Conservation (phyloP, 1,140 invertebrate species). For the Pantala flavescens region DNA sequence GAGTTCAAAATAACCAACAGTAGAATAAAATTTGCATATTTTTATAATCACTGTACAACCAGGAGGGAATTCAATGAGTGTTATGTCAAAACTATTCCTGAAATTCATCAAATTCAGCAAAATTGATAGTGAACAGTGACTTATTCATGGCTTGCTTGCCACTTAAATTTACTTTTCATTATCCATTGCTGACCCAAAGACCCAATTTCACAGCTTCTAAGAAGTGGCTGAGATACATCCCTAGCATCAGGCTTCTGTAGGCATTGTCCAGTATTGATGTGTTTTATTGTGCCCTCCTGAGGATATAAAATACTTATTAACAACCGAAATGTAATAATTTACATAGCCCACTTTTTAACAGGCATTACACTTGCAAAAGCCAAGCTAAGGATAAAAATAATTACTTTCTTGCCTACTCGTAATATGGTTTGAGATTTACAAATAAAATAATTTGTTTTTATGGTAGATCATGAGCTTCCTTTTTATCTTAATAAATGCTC, state of each 20-base stretch:
- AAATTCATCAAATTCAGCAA: background rate
- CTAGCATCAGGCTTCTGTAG: slow-evolving; percentile 59
- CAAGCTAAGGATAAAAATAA: no score
- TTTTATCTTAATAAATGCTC: no score
- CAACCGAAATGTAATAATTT: no score
- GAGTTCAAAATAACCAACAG: background rate
- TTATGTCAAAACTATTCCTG: background rate
- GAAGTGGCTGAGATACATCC: slow-evolving; percentile 52
- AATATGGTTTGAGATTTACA: no score
- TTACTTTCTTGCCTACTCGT: no score
- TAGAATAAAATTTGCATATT: background rate
- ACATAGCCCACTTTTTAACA: no score
- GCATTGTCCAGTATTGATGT: slow-evolving; percentile 86
- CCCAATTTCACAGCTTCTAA: slow-evolving; percentile 60
- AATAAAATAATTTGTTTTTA: no score
- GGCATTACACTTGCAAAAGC: no score
- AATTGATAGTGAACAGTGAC: background rate
- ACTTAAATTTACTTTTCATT: slow-evolving; percentile 91
- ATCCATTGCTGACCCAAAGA: slow-evolving; percentile 78
- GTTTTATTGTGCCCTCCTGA: slow-evolving; percentile 76
- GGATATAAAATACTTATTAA: slow-evolving; percentile 24
- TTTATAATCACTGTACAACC: background rate
- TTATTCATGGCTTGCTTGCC: slow-evolving; percentile 54
- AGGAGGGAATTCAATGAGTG: background rate
- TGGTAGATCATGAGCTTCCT: no score